These are phyloP conservation scores for Hoplodrina blanda DNA, from an alignment of 2,888 invertebrate genomes.

Conservation along the genomic window DNA sequence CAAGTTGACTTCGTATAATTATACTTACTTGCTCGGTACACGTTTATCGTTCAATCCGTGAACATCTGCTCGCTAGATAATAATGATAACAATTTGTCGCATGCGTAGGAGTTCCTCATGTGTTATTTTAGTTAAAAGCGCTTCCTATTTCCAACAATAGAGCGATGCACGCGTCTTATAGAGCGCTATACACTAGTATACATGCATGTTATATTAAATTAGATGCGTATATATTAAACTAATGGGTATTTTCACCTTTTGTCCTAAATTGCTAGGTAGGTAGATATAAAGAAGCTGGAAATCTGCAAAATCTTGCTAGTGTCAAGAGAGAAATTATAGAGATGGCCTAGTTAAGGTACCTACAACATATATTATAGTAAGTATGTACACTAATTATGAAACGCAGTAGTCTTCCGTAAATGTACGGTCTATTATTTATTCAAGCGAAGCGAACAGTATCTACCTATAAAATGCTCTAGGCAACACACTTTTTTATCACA, in stretches of 20 bases:
- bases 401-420: background rate
- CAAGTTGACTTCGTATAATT: conserved; percentile 23
- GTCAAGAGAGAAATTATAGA: conserved; percentile 10
- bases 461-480: conserved; percentile 9
- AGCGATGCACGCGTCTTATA: conserved; percentile 55
- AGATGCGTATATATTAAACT: conserved; percentile 15
- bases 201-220: conserved; percentile 25
- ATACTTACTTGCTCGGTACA: conserved; percentile 6
- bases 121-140: conserved; percentile 74
- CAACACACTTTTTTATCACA: conserved; percentile 16
- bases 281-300: conserved; percentile 1
- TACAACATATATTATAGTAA: background rate
- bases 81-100: conserved; percentile 57
- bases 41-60: conserved; percentile 23
- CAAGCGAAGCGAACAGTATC: too few relatives aligned
- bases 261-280: conserved; percentile 31
- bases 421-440: background rate
- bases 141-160: conserved; percentile 68
- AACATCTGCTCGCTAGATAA: conserved; percentile 57
- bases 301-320: conserved; percentile 27
- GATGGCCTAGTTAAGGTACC: conserved; percentile 11
- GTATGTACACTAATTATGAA: background rate
- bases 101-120: conserved; percentile 68
- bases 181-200: conserved; percentile 15
- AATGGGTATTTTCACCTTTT: conserved; percentile 58